Base-by-base conservation (phyloP, 2,888 invertebrate species). In the Caenorhabditis doughertyi region DNA sequence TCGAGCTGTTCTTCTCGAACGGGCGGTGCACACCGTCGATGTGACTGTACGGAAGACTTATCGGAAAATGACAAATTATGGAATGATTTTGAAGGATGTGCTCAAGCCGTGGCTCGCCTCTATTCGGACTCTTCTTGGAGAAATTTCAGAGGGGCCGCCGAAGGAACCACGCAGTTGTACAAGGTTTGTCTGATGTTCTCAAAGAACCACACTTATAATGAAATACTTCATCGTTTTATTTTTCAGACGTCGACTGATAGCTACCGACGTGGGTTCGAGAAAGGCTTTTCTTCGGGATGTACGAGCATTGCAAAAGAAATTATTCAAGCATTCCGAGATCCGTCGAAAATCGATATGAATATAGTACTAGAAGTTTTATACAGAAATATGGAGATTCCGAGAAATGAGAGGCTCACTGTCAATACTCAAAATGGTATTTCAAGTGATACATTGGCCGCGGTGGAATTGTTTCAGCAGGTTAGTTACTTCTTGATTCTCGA, bases 101-200 rank as follows among this genome's bases (percentile, higher is more conserved):
- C 86, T 42, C 84, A 83, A 55, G 62, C 83, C 2, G 90, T 90
- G 11, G 85, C 90, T 23, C 84, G 86, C n/a, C 83, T 90, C 27
- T 90, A 89, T 71, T 82, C 82, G 23, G 86, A 87, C 32, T 62
- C 85, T 16, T 84, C 84, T 25, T 90, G 89, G 90, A 73, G 83
- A 32, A 87, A 76, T 21, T 83, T 90, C 23, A 87, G 89, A 65
- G 82, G 87, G 9, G 88, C 90, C 18, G 90, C 90, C 29, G 89
- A 88, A 21, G 84, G 87, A 29, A 89, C 90, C 5, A 90, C 90
- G 16, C 90, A 90, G 60, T 80, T 90, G 27, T 90, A 90, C 74
- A 89, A 89, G 82, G 88, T 86, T 35, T 72, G 85, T 35, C 8
- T 8, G n/a, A 32, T 32, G 9, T 16, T 35, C 8, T 23, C 1